Conservation (phyloP, 2,113 vertebrate genomes). For the Myotis brandtii region DNA sequence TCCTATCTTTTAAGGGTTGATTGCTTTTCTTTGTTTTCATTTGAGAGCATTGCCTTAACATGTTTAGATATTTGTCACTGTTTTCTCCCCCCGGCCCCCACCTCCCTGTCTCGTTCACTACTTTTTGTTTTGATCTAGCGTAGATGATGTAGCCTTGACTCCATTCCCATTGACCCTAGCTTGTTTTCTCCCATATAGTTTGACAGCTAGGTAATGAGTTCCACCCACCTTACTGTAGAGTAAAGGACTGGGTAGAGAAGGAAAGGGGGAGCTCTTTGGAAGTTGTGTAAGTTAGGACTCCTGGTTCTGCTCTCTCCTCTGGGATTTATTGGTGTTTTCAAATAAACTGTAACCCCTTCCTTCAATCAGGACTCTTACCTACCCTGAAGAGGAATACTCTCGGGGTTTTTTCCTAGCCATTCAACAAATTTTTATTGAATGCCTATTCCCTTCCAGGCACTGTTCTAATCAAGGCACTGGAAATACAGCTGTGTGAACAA, state of each 20-base stretch:
- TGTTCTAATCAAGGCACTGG: neutral
- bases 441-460: neutral
- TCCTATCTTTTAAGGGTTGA: constrained; percentile 38
- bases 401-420: neutral
- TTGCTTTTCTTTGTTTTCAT: constrained; percentile 36
- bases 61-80: neutral
- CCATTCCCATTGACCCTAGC: neutral
- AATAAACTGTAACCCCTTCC: neutral
- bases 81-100: too few species aligned
- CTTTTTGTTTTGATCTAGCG: neutral
- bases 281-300: neutral
- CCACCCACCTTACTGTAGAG: neutral
- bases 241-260: neutral
- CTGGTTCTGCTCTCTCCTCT: neutral
- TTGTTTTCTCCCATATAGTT: neutral
- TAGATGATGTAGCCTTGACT: neutral
- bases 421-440: constrained; percentile 15
- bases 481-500: neutral
- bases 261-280: neutral
- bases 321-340: neutral
- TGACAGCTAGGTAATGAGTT: neutral
- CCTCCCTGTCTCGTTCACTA: too few species aligned
- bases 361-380: neutral
- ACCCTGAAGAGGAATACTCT: neutral
- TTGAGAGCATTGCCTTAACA: neutral